Base-by-base conservation (phyloP, 1,140 invertebrate genomes). In the Argopecten irradians region DNA sequence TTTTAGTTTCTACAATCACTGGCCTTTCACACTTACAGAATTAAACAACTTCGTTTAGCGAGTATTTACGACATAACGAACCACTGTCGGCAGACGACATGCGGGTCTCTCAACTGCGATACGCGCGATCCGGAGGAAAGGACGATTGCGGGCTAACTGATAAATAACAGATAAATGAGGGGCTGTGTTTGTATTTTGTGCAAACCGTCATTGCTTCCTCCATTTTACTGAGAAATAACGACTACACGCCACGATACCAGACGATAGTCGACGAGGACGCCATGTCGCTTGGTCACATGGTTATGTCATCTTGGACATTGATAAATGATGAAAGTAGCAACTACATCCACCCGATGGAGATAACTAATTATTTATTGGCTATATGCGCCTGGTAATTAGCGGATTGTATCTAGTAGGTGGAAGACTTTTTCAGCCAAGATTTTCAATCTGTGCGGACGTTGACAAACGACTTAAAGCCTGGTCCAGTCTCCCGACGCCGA, bases 321-420 rank as follows among this genome's bases (percentile, higher is more conserved):
- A 71, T 71, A n/a, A n/a, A 71, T 71, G 55, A 28, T n/a, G n/a
- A n/a, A 71, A 28, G n/a, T 28, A 71, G 16, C n/a, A n/a, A 71
- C 55, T 71, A 5, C 55, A 71, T 71, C 22, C 55, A n/a, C 1
- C 55, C 28, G 22, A 8, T 28, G 55, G 22, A 8, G 28, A 71
- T 71, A 28, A 71, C 22, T 71, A 28, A 71, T 71, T 71, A 71
- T n/a, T 71, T 71, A 71, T 71, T n/a, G 55, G 55, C 55, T 71
- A 71, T 71, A 22, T 0, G 22, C 5, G 55, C 55, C 22, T 71
- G 22, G 55, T 71, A 71, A 71, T 71, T 28, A 71, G 55, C 28
- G 55, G 55, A 71, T 46, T 8, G 55, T n/a, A 71, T 71, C 55
- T 71, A 71, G n/a, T 28, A 71, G 55, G n/a, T 71, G 55, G 36